Conservation (phyloP, 2,113 vertebrate species). For the Camelus bactrianus region DNA sequence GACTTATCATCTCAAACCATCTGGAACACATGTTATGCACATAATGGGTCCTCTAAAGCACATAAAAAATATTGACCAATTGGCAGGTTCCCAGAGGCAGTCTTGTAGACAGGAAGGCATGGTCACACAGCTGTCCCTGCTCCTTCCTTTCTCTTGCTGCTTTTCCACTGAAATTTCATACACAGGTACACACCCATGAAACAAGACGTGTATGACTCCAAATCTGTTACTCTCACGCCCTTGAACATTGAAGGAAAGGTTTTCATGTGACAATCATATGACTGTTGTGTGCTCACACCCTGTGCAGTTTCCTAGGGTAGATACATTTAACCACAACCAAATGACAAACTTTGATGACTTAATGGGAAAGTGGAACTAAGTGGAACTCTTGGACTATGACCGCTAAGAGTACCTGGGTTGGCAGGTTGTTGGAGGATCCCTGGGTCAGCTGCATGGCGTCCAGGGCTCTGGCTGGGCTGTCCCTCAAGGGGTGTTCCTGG, state of each 20-base stretch:
- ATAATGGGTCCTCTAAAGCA: background rate
- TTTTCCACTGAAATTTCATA: background rate
- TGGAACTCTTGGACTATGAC: background rate
- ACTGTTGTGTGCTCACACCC: background rate
- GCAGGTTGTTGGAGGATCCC: background rate
- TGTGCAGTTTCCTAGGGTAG: background rate
- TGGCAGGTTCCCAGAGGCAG: background rate
- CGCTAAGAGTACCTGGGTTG: background rate
- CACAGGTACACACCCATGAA: background rate
- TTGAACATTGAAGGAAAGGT: background rate
- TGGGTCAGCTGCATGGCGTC: fast-evolving
- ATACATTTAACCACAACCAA: background rate
- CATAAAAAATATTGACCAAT: fast-evolving
- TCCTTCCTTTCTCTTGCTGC: background rate
- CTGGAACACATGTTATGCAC: background rate
- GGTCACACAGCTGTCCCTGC: background rate
- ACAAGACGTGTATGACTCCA: background rate
- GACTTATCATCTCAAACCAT: background rate
- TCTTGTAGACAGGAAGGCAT: fast-evolving
- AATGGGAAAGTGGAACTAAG: background rate
- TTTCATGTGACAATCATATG: background rate
- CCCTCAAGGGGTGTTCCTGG: no score
- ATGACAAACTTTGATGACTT: background rate
- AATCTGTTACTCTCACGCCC: background rate
- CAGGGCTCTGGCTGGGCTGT: fast-evolving